These are phyloP conservation scores for Belgica antarctica DNA, from an alignment of 2,888 invertebrate genomes.

Conservation along the genomic window DNA sequence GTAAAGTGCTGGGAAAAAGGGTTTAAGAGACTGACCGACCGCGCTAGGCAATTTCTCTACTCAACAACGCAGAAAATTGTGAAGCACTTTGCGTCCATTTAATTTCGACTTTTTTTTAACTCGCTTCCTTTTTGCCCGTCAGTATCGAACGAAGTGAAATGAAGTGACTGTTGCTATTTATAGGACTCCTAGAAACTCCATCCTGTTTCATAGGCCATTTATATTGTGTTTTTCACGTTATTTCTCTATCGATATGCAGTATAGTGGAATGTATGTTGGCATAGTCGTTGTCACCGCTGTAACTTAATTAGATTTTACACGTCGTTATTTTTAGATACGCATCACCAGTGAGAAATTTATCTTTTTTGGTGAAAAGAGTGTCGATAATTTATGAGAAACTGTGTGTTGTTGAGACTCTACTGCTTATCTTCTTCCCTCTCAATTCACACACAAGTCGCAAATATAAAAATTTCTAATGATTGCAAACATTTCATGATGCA, in stretches of 20 bases:
- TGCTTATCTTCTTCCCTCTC: background rate
- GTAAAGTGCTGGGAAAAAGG: background rate
- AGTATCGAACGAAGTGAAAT: too few species aligned
- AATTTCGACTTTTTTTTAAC: too few species aligned
- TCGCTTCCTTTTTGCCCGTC: too few species aligned
- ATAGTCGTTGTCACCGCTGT: background rate
- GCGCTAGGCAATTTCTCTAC: background rate
- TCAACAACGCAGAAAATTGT: too few species aligned
- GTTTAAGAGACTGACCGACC: too few species aligned
- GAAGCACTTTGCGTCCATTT: too few species aligned
- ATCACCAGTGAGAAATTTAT: too few species aligned
- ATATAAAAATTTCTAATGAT: background rate
- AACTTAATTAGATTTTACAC: background rate
- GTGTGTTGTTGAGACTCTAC: background rate
- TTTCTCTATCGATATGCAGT: background rate
- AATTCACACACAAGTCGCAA: background rate
- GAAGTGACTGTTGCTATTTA: too few species aligned
- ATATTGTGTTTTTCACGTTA: background rate
- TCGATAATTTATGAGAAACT: background rate
- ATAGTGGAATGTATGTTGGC: too few species aligned
- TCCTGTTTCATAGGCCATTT: background rate
- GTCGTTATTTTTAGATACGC: background rate
- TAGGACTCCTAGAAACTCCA: background rate
- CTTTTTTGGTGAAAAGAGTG: too few species aligned
- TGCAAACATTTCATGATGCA: conserved; percentile 10